Conservation (phyloP, 1,140 invertebrate genomes). For the Rhyzopertha dominica region DNA sequence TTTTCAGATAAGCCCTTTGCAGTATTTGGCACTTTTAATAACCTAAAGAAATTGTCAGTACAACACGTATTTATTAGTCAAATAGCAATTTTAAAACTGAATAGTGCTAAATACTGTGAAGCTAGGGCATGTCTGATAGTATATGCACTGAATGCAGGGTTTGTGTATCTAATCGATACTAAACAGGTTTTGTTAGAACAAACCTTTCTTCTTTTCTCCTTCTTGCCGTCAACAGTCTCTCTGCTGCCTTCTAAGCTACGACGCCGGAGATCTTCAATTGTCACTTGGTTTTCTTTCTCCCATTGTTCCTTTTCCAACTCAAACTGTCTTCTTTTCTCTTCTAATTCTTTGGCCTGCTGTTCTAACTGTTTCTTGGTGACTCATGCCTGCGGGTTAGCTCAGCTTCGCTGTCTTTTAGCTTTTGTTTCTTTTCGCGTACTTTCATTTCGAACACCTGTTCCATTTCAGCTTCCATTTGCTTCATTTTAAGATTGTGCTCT, state of each 20-base stretch:
- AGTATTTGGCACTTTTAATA: constrained; percentile 12
- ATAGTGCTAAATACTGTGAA: constrained; percentile 1
- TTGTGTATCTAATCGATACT: too few relatives aligned
- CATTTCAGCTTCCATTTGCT: constrained; percentile 94
- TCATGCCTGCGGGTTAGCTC: constrained; percentile 67
- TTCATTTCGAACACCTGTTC: constrained; percentile 83
- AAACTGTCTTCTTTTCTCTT: constrained; percentile 81
- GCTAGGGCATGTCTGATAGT: constrained; percentile 2
- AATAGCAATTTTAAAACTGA: not conserved
- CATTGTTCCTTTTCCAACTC: constrained; percentile 82
- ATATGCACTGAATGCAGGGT: too few relatives aligned
- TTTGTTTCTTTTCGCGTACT: constrained; percentile 89
- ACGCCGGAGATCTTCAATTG: constrained; percentile 78
- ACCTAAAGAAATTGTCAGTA: too few relatives aligned
- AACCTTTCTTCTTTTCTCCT: constrained; percentile 43
- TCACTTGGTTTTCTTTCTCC: constrained; percentile 85
- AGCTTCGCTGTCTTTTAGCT: constrained; percentile 86
- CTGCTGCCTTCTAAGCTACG: constrained; percentile 80
- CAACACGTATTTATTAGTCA: not conserved
- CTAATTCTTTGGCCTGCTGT: constrained; percentile 83
- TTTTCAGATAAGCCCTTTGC: constrained; percentile 14
- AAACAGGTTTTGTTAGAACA: constrained; percentile 38
- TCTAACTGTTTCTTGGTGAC: constrained; percentile 64
- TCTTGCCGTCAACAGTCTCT: constrained; percentile 56
- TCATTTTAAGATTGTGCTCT: constrained; percentile 93